A percentile compares a stretch with the other conserved stretches of the same genome.
phyloP scores from a whole-genome alignment of 2,888 invertebrate species.

The Lochmaea capreae region DNA sequence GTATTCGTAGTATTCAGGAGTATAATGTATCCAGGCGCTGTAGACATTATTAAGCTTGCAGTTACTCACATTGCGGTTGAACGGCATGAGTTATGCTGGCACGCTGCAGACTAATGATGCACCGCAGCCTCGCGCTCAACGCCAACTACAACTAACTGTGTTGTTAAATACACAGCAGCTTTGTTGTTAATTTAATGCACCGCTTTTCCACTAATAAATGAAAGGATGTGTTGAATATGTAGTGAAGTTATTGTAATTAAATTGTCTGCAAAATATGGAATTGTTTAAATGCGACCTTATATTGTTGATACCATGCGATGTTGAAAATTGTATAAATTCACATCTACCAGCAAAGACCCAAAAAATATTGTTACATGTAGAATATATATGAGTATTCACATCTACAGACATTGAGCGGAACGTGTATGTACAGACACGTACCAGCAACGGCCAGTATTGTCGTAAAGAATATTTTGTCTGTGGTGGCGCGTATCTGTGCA shows the following conservation, averaged over 20 bases:
- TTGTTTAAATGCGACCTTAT: not conserved
- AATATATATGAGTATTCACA: too few relatives aligned
- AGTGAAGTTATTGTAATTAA: slow-evolving; percentile 24
- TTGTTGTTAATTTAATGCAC: slow-evolving; percentile 54
- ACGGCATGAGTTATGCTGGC: slow-evolving; percentile 59
- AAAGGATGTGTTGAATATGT: slow-evolving; percentile 38
- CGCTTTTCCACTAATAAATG: slow-evolving; percentile 50
- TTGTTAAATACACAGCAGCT: slow-evolving; percentile 56
- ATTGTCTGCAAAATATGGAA: slow-evolving; percentile 12
- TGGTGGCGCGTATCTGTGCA: too few relatives aligned
- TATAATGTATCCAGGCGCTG: slow-evolving; percentile 53
- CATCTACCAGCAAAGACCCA: too few relatives aligned
- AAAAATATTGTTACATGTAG: too few relatives aligned
- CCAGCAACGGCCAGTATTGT: too few relatives aligned
- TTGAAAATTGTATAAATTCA: not conserved
- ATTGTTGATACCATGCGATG: not conserved
- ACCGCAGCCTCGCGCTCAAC: slow-evolving; percentile 57
- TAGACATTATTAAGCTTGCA: slow-evolving; percentile 64
- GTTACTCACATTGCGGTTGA: slow-evolving; percentile 64
- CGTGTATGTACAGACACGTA: too few relatives aligned
- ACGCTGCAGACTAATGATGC: slow-evolving; percentile 62
- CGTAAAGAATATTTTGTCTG: too few relatives aligned
- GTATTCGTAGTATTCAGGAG: slow-evolving; percentile 45
- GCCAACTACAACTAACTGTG: slow-evolving; percentile 57
- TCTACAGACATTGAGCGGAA: too few relatives aligned